phyloP scores from a whole-genome alignment of 2,113 vertebrate genomes.

The Ochotona princeps region DNA sequence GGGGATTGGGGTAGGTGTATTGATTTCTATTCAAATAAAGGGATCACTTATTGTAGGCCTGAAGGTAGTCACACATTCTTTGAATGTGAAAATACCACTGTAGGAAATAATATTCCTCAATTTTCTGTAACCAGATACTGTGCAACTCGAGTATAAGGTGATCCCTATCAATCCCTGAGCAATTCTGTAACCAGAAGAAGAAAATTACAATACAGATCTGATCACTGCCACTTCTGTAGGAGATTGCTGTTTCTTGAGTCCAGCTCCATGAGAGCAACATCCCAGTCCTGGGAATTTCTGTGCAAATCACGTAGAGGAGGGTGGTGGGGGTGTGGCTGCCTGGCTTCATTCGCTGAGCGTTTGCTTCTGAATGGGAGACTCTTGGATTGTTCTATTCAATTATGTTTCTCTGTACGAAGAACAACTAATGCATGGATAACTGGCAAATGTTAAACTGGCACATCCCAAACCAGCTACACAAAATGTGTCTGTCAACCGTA shows the following conservation, averaged over 20 bases:
- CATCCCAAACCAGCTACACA: neutral
- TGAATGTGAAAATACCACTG: constrained; percentile 20
- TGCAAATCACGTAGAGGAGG: neutral
- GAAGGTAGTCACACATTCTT: neutral
- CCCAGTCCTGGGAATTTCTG: neutral
- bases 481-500: neutral
- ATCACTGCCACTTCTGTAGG: neutral
- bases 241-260: neutral
- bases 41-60: neutral
- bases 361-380: neutral
- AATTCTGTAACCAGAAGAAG: neutral
- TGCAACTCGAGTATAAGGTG: neutral
- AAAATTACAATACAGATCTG: neutral
- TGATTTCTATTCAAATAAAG: neutral
- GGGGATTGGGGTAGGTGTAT: neutral
- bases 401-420: neutral
- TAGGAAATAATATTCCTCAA: neutral
- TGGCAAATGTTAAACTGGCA: constrained; percentile 11
- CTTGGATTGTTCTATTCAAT: neutral
- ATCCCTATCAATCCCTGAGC: neutral
- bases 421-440: neutral
- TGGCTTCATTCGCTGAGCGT: neutral
- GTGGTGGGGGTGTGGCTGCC: neutral
- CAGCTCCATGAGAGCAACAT: neutral
- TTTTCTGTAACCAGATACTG: neutral